Evolutionary conservation across 2,113 vertebrate species (phyloP).

Genomic region (Mobula hypostoma): DNA sequence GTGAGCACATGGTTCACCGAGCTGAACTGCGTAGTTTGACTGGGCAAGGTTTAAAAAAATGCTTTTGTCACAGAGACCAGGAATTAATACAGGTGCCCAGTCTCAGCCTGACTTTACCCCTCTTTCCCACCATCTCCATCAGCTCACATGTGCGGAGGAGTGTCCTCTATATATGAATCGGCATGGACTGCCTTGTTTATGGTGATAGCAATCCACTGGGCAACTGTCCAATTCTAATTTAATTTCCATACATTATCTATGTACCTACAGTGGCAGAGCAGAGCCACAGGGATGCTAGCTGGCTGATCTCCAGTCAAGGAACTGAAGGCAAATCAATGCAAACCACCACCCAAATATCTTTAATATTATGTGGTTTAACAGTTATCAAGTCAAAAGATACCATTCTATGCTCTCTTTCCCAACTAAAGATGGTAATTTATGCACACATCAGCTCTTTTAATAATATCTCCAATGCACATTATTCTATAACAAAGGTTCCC

Average conservation of each 20-base stretch:
- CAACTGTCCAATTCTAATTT: not conserved
- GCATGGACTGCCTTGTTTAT: not conserved
- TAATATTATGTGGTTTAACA: too few species aligned
- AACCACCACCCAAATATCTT: not conserved
- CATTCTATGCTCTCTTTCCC: not conserved
- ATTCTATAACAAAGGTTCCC: not conserved
- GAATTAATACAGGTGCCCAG: not conserved
- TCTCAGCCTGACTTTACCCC: not conserved
- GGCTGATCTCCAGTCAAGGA: not conserved
- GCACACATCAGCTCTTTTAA: not conserved
- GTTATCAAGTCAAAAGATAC: too few species aligned
- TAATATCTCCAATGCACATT: not conserved
- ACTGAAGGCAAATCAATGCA: not conserved
- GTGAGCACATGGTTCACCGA: slow-evolving; percentile 10
- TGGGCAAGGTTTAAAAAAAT: not conserved
- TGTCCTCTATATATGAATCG: too few species aligned
- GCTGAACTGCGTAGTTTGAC: not conserved
- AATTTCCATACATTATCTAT: not conserved
- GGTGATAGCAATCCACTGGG: not conserved
- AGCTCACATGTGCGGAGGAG: not conserved
- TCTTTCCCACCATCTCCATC: not conserved
- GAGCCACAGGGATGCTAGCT: not conserved
- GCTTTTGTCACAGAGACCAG: not conserved
- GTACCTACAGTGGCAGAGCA: too few species aligned
- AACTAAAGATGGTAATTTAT: not conserved